Conservation (phyloP, 2,113 vertebrate genomes). For the Hippotragus niger region DNA sequence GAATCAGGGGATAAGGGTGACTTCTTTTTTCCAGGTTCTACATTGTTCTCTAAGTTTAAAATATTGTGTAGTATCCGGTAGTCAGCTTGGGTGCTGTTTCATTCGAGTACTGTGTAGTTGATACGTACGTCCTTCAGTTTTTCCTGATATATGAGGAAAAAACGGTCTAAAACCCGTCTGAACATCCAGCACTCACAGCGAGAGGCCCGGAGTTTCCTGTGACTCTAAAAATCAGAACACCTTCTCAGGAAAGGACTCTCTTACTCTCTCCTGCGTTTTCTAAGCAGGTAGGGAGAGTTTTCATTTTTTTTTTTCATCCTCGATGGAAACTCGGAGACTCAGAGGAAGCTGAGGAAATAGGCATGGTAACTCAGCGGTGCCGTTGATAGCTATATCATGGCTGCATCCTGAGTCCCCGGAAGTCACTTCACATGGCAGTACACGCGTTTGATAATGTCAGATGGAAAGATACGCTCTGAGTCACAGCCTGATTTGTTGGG, state of each 20-base stretch:
- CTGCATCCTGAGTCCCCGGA: background rate
- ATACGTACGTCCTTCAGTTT: background rate
- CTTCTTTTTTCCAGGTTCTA: rapidly evolving
- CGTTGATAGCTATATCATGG: rapidly evolving
- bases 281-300: background rate
- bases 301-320: background rate
- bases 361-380: rapidly evolving
- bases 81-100: rapidly evolving
- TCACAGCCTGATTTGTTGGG: background rate
- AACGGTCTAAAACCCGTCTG: background rate
- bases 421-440: background rate
- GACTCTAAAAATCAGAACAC: background rate
- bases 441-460: background rate
- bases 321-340: background rate
- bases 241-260: background rate
- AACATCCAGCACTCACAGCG: background rate
- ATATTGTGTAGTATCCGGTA: background rate
- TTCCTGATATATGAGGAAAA: background rate
- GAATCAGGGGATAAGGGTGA: background rate
- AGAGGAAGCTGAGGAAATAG: rapidly evolving
- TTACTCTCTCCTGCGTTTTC: background rate
- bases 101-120: rapidly evolving
- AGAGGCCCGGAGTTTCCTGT: rapidly evolving
- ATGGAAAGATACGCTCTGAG: background rate
- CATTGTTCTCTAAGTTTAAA: background rate